phyloP scores from a whole-genome alignment of 2,113 vertebrate species.

The Pseudopodoces humilis region DNA sequence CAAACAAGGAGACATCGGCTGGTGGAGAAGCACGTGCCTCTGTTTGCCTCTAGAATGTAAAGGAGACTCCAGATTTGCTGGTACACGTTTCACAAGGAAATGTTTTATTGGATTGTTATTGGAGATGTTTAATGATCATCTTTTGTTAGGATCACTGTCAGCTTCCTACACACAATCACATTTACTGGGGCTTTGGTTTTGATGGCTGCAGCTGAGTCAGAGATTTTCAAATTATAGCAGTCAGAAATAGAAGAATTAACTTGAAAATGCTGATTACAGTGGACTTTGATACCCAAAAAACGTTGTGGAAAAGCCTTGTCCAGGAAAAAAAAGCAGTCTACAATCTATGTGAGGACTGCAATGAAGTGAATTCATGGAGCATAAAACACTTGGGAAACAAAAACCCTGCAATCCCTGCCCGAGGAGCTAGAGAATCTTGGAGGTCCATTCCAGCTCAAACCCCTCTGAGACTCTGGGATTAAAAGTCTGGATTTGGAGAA shows the following conservation, averaged over 20 bases:
- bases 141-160: background rate
- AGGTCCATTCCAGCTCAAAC: background rate
- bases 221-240: background rate
- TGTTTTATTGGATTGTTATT: background rate
- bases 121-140: background rate
- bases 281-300: background rate
- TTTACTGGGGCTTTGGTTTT: background rate
- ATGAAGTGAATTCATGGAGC: fast-evolving
- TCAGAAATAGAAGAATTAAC: background rate
- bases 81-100: background rate
- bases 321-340: background rate
- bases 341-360: background rate
- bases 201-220: background rate
- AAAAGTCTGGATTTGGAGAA: background rate
- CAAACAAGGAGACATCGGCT: background rate
- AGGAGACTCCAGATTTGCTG: background rate
- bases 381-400: background rate
- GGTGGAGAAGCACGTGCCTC: background rate
- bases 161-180: background rate
- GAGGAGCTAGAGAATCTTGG: fast-evolving
- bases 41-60: background rate
- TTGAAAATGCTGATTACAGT: background rate
- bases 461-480: background rate
- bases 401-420: background rate
- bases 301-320: background rate